phyloP scores from a whole-genome alignment of 2,113 vertebrate genomes.

The Struthidea cinerea region DNA sequence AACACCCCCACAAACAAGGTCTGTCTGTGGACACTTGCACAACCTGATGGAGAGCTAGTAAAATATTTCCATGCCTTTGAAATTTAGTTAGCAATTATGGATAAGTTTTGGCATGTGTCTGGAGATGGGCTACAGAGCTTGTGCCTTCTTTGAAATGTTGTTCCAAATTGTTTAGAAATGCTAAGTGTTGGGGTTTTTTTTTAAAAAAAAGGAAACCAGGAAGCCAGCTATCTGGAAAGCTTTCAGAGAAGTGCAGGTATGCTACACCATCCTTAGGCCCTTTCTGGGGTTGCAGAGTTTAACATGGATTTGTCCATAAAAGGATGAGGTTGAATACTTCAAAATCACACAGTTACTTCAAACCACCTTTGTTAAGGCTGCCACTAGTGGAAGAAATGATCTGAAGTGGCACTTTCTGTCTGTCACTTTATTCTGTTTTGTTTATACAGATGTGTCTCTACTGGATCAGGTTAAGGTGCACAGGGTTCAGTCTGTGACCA shows the following conservation, averaged over 20 bases:
- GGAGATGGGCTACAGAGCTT: not conserved
- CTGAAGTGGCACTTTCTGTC: not conserved
- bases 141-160: not conserved
- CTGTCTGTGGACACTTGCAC: not conserved
- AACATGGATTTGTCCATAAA: not conserved
- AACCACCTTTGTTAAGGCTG: not conserved
- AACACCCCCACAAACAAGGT: not conserved
- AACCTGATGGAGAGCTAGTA: not conserved
- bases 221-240: not conserved
- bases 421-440: not conserved
- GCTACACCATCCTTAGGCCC: not conserved
- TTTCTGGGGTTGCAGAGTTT: not conserved
- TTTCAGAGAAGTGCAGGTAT: not conserved
- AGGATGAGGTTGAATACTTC: not conserved
- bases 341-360: not conserved
- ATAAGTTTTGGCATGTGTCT: constrained; percentile 38
- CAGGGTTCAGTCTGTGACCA: not conserved
- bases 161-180: not conserved
- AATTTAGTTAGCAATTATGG: constrained; percentile 12
- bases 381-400: not conserved
- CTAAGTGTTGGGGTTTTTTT: not conserved
- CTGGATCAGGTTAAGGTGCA: not conserved
- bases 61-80: constrained; percentile 45
- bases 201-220: not conserved
- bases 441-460: not conserved